These are phyloP conservation scores for Mythimna vitellina DNA, from an alignment of 2,888 invertebrate species.

Conservation along the genomic window DNA sequence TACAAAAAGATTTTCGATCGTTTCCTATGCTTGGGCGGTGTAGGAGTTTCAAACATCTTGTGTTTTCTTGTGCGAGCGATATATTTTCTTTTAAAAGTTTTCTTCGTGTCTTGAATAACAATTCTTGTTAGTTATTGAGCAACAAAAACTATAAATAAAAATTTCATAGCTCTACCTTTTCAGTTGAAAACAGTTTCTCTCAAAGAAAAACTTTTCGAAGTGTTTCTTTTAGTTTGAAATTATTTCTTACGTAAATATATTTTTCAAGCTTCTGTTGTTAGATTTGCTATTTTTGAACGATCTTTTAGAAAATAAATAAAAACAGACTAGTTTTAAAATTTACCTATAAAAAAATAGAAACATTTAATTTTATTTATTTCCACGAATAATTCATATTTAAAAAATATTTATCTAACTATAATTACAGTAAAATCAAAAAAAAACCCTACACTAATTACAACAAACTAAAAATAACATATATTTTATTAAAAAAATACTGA, in stretches of 20 bases:
- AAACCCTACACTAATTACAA: too few species aligned
- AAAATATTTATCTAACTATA: too few species aligned
- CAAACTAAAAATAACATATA: too few species aligned
- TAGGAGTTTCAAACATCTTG: slow-evolving; percentile 14
- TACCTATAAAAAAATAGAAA: too few species aligned
- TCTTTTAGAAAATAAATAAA: not conserved
- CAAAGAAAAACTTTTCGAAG: slow-evolving; percentile 12
- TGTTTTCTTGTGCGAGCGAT: slow-evolving; percentile 14
- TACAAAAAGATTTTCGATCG: slow-evolving; percentile 43
- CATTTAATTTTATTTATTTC: too few species aligned
- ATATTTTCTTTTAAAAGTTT: slow-evolving; percentile 36
- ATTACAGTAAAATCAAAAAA: too few species aligned
- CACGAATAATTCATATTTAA: too few species aligned
- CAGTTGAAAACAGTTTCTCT: slow-evolving; percentile 20
- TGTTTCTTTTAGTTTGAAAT: slow-evolving; percentile 14
- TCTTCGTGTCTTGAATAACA: slow-evolving; percentile 29
- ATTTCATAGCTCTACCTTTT: slow-evolving; percentile 14
- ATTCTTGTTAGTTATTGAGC: slow-evolving; percentile 21
- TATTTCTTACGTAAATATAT: not conserved
- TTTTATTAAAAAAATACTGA: too few species aligned
- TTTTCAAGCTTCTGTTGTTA: not conserved
- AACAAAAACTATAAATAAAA: slow-evolving; percentile 37
- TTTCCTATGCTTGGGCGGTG: not conserved
- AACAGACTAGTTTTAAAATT: not conserved
- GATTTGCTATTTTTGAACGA: not conserved